Conservation (phyloP, 2,113 vertebrate species). For the Platichthys stellatus region DNA sequence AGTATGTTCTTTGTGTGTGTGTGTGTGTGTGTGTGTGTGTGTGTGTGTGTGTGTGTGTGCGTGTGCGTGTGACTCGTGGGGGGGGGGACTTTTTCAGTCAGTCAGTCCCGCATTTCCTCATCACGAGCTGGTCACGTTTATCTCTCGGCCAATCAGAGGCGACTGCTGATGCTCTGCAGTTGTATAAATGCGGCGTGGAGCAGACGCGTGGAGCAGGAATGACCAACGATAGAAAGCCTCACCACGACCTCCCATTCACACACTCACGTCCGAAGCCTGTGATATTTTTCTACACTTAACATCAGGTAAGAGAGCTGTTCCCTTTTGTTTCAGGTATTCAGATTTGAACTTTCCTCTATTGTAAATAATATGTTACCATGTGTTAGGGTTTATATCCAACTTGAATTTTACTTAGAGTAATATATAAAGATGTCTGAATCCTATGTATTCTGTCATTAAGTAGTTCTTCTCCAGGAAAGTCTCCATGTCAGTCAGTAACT, state of each 20-base stretch:
- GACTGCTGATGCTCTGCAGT: neutral
- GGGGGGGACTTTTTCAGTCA: too few relatives aligned
- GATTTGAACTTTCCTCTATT: too few relatives aligned
- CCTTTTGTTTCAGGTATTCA: neutral
- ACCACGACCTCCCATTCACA: neutral
- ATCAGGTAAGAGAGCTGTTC: slow-evolving; percentile 43
- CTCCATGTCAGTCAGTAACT: too few relatives aligned
- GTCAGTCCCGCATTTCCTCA: neutral
- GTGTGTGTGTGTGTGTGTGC: too few relatives aligned
- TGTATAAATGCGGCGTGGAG: slow-evolving; percentile 45
- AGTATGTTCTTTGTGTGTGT: too few relatives aligned
- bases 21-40: neutral
- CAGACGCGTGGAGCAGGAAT: slow-evolving; percentile 31
- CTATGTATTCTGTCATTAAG: too few relatives aligned
- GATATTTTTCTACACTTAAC: slow-evolving; percentile 51
- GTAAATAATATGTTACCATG: too few relatives aligned
- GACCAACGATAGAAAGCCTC: slow-evolving; percentile 39
- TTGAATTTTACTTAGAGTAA: too few relatives aligned
- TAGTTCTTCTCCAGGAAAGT: too few relatives aligned
- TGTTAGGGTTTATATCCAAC: too few relatives aligned
- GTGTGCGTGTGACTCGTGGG: too few relatives aligned
- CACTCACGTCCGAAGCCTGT: slow-evolving; percentile 6
- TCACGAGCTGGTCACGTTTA: slow-evolving; percentile 33
- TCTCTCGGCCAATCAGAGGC: slow-evolving; percentile 46
- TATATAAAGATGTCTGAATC: too few relatives aligned